phyloP scores from a whole-genome alignment of 1,140 invertebrate genomes.

The Acyrthosiphon pisum region DNA sequence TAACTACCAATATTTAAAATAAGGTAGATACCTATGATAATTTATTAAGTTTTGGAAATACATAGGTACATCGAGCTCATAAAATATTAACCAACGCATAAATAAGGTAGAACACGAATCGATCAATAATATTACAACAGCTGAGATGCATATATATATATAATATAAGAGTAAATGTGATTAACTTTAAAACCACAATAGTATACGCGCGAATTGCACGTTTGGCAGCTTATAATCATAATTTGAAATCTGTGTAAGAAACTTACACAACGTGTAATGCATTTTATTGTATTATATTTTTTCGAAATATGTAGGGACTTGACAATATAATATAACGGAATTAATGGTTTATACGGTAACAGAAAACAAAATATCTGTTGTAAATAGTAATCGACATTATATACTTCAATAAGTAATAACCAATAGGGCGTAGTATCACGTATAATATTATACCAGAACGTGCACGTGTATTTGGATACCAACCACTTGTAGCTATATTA shows the following conservation, averaged over 20 bases:
- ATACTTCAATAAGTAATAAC: background rate
- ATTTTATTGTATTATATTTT: background rate
- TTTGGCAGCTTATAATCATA: background rate
- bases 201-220: background rate
- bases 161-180: background rate
- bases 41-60: background rate
- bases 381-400: background rate
- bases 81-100: background rate
- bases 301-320: background rate
- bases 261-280: background rate
- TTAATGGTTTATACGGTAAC: background rate
- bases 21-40: background rate
- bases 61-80: background rate
- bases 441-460: background rate
- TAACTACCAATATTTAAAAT: background rate
- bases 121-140: slow-evolving; percentile 10
- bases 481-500: background rate
- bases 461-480: background rate
- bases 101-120: background rate
- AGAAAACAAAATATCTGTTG: background rate
- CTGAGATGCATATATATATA: background rate
- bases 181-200: background rate
- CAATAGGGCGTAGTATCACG: slow-evolving; percentile 1
- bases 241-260: background rate
- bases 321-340: background rate